These are phyloP conservation scores for Aricia artaxerxes DNA, from an alignment of 2,888 invertebrate species.

Conservation along the genomic window DNA sequence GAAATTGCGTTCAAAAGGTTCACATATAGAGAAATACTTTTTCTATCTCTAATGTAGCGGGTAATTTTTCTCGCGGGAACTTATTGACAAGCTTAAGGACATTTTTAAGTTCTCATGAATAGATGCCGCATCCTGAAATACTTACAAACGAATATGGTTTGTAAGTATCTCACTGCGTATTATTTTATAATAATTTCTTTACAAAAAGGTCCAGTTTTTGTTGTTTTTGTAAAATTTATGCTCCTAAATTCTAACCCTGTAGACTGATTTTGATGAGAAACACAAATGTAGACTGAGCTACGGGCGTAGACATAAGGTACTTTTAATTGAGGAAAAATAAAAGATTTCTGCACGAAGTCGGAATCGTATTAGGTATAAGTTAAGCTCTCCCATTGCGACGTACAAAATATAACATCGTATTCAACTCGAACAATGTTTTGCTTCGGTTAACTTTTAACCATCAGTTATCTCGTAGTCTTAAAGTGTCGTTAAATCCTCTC, in stretches of 20 bases:
- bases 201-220: too few relatives aligned
- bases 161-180: neutral
- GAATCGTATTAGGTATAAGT: too few relatives aligned
- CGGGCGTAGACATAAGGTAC: too few relatives aligned
- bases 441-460: neutral
- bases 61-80: neutral
- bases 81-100: neutral
- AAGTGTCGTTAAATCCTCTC: conserved; percentile 7
- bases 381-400: neutral
- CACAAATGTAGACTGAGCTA: too few relatives aligned
- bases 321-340: too few relatives aligned
- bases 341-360: too few relatives aligned
- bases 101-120: neutral
- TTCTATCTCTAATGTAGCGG: neutral
- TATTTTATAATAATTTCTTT: too few relatives aligned
- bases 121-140: neutral
- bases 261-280: neutral
- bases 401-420: neutral
- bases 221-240: too few relatives aligned
- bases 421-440: neutral
- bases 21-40: neutral
- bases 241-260: too few relatives aligned
- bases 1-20: conserved; percentile 4
- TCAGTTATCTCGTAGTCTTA: neutral
- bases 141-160: neutral